phyloP scores from a whole-genome alignment of 37 sponge, comb jelly and placozoan species.

The Petrosia ficiformis region DNA sequence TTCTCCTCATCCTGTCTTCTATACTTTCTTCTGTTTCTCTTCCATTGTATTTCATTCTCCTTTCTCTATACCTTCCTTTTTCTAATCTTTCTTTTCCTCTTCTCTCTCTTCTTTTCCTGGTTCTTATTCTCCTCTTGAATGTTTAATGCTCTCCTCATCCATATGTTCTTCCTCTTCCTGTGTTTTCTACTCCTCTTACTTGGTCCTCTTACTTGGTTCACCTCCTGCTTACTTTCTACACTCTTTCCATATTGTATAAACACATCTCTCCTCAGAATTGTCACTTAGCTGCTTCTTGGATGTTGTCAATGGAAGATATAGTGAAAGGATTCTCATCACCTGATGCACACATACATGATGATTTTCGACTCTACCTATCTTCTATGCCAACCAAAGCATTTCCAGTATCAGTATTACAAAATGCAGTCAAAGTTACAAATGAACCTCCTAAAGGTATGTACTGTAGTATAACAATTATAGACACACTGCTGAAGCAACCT shows the following conservation, averaged over 20 bases:
- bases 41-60: not conserved
- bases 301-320: constrained; percentile 92
- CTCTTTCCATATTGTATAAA: too few species aligned
- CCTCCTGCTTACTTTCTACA: too few species aligned
- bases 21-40: not conserved
- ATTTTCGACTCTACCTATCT: constrained; percentile 94
- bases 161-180: not conserved
- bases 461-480: not conserved
- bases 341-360: constrained; percentile 78
- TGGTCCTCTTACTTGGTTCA: too few species aligned
- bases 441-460: constrained; percentile 93
- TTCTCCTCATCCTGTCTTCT: not conserved
- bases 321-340: constrained; percentile 82
- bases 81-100: not conserved
- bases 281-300: constrained; percentile 99
- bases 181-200: not conserved
- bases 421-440: constrained; percentile 98
- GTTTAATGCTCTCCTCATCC: too few species aligned
- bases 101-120: not conserved
- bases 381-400: constrained; percentile 95
- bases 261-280: too few species aligned
- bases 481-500: not conserved
- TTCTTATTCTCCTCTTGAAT: too few species aligned
- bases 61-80: not conserved
- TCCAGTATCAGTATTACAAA: constrained; percentile 97